A percentile compares a stretch with the other conserved stretches of the same genome.
Evolutionary conservation across 2,113 vertebrate genomes (phyloP).

Genomic region (Thinocorus orbignyianus): DNA sequence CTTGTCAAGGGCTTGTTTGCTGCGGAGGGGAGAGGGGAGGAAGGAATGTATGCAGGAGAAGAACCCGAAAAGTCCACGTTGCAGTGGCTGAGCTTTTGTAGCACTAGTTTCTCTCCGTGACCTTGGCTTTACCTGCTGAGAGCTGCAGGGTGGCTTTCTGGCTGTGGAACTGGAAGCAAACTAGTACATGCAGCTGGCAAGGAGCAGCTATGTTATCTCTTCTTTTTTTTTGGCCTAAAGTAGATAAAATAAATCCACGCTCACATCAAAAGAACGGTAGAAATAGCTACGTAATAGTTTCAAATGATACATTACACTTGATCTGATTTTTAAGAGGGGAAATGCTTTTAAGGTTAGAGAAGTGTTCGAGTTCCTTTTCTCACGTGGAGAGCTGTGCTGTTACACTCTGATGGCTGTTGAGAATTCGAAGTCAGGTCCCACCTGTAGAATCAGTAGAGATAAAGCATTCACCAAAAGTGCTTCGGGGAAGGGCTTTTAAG

Average conservation of each 20-base stretch:
- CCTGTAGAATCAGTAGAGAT: background rate
- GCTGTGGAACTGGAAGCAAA: background rate
- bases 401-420: background rate
- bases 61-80: background rate
- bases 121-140: background rate
- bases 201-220: background rate
- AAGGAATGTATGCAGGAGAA: background rate
- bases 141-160: background rate
- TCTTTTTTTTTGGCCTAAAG: background rate
- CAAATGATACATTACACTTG: background rate
- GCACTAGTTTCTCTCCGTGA: background rate
- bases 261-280: background rate
- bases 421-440: background rate
- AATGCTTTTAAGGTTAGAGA: background rate
- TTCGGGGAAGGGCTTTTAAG: slow-evolving; percentile 23
- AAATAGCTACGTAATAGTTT: background rate
- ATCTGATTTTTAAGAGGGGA: background rate
- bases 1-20: background rate
- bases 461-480: slow-evolving; percentile 18
- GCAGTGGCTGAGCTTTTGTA: background rate
- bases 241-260: background rate
- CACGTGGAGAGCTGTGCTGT: background rate
- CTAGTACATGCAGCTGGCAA: background rate
- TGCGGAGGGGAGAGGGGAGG: background rate
- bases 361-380: background rate